Base-by-base conservation (phyloP, 1,140 invertebrate species). In the Brachionus plicatilis region DNA sequence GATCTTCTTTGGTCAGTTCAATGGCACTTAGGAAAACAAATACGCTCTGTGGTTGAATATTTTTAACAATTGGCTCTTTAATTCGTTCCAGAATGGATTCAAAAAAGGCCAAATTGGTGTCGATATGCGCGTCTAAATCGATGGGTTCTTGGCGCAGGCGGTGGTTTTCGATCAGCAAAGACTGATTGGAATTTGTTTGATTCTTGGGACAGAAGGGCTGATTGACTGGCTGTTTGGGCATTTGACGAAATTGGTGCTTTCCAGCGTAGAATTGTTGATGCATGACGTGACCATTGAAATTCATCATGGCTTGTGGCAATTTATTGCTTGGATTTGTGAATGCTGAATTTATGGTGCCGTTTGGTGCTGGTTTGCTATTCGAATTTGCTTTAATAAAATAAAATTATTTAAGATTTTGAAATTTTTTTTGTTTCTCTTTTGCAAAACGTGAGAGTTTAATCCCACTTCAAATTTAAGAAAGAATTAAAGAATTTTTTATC, bases 161-260 rank as follows among this genome's bases (percentile, higher is more conserved):
- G 33, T 72, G 33, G 43, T 72, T 72, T 20, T 72, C 68, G 9
- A 72, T 72, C 1, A 72, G 17, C 11, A 72, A 72, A 43, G 68
- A 17, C 9, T 37, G 17, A 20, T 17, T 45, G 33, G n/a, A 27
- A 33, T 65, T 12, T 45, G 56, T 50, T 70, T n/a, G 27, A 33
- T 70, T 43, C 33, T 24, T 45, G 14, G 11, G 20, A 14, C 20
- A 88, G 92, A 93, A 20, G 93, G 93, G 94, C 94, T 89, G 94
- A 95, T 87, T 93, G 93, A 86, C 92, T 92, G 85, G 93, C 93
- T 86, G 93, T 92, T 24, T 92, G 93, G 86, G 93, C 93, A 87
- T 95, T 94, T 86, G 92, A 93, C 85, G 94, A 91, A 78, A 94
- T 90, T 17, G 75, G 86, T 87, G 56, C 85, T 84, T 47, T 86